Base-by-base conservation (phyloP, 2,888 invertebrate genomes). In the Megastigmus dorsalis region DNA sequence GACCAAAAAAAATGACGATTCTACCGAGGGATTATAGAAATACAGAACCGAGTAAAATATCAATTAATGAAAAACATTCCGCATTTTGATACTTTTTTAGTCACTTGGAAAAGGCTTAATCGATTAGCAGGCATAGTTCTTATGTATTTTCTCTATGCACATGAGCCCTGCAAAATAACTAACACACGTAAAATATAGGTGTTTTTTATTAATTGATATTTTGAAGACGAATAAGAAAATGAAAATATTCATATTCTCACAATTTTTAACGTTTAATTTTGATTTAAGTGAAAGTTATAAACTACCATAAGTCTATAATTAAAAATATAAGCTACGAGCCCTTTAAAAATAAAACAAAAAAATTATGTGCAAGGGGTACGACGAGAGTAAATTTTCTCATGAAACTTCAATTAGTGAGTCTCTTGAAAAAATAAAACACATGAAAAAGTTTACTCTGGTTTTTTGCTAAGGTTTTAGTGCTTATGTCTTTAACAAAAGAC, bases 41-140 rank as follows among this genome's bases (percentile, higher is more conserved):
- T 26, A 23, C 50, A 60, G 7, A 9, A 1, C 18, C 26, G 3
- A 13, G 36, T 20, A 33, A 26, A 45, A 65, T 72, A 65, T 72
- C 72, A 72, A 76, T 68, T 72, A 65, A 75, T 72, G 38, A 67
- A 72, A 68, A 68, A 30, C 30, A 59, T 59, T 59, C 33, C 36
- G 57, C 20, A 48, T 73, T 75, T 76, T 76, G 45, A 76, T 76
- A 76, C 72, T 72, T 72, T 72, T 68, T 68, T 68, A 75, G 38
- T 30, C 28, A 45, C 38, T 41, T n/a, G 10, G 13, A 54, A n/a
- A 20, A 18, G n/a, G 48, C 30, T 69, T 55, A 10, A 59, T 43
- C 48, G 3, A 43, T 65, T 54, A 20, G 50, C 50, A 65, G 41
- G 50, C 38, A 60, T 38, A 20, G 6, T 62, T 71, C 15, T 57